Conservation (phyloP, 2,113 vertebrate species). For the Callipepla californica region DNA sequence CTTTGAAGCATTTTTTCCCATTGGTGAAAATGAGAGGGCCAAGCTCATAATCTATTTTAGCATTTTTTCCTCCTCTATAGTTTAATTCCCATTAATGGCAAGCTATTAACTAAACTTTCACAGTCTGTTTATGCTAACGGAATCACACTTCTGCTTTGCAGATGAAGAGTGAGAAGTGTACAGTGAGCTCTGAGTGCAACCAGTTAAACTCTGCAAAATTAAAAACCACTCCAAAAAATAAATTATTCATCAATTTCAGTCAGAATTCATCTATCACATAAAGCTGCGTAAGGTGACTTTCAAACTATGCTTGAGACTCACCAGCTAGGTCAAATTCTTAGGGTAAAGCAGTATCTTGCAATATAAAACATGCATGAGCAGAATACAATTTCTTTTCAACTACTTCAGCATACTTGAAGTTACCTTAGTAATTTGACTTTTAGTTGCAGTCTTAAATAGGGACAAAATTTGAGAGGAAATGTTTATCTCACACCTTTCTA, state of each 20-base stretch:
- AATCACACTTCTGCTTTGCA: neutral
- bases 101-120: neutral
- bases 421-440: neutral
- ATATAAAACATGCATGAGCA: conserved; percentile 22
- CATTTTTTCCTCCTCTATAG: no score
- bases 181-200: neutral
- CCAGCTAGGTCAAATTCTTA: conserved; percentile 17
- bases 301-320: neutral
- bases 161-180: neutral
- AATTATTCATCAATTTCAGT: conserved; percentile 49
- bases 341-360: neutral
- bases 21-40: neutral
- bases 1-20: neutral
- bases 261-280: conserved; percentile 38
- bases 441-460: neutral
- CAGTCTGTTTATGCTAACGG: neutral
- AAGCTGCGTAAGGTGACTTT: conserved; percentile 26
- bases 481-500: neutral
- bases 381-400: neutral
- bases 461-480: neutral
- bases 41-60: neutral
- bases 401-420: neutral
- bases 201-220: conserved; percentile 22
- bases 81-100: neutral
- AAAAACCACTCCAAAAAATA: conserved; percentile 28